Conservation (phyloP, 2,888 invertebrate genomes). For the Trachelus tabidus region DNA sequence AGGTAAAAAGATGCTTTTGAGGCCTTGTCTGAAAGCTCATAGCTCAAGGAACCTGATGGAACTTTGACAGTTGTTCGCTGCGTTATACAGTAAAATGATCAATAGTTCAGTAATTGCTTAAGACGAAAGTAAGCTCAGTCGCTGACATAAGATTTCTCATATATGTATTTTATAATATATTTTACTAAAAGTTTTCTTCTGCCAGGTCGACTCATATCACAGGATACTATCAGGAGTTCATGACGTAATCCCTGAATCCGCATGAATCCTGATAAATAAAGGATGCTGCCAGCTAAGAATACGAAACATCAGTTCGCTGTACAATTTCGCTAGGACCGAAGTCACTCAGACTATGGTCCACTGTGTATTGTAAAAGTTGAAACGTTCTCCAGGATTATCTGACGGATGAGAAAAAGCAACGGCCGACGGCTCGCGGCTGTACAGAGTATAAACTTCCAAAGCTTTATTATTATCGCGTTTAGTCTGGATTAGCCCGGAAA, state of each 20-base stretch:
- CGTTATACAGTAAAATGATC: neutral
- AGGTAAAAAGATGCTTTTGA: neutral
- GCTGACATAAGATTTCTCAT: no score
- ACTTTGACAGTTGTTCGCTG: neutral
- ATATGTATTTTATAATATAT: no score
- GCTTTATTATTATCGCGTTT: slow-evolving; percentile 41
- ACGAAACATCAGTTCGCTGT: neutral
- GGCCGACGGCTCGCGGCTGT: slow-evolving; percentile 9
- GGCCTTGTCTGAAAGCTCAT: neutral
- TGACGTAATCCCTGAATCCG: neutral
- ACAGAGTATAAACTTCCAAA: slow-evolving; percentile 37
- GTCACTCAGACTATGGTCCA: neutral
- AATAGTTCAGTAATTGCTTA: neutral
- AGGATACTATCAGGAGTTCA: no score
- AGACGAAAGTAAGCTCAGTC: no score
- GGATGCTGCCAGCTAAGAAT: neutral
- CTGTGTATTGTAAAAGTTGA: slow-evolving; percentile 41
- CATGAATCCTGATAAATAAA: neutral
- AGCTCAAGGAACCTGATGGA: neutral
- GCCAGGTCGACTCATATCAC: no score
- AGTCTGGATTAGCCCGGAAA: slow-evolving; percentile 37
- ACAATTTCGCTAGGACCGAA: neutral
- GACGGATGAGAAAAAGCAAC: slow-evolving; percentile 13
- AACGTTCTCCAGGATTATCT: slow-evolving; percentile 49
- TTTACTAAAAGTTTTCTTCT: no score